Evolutionary conservation across 2,888 invertebrate species (phyloP).

Genomic region (Drosophila differens): DNA sequence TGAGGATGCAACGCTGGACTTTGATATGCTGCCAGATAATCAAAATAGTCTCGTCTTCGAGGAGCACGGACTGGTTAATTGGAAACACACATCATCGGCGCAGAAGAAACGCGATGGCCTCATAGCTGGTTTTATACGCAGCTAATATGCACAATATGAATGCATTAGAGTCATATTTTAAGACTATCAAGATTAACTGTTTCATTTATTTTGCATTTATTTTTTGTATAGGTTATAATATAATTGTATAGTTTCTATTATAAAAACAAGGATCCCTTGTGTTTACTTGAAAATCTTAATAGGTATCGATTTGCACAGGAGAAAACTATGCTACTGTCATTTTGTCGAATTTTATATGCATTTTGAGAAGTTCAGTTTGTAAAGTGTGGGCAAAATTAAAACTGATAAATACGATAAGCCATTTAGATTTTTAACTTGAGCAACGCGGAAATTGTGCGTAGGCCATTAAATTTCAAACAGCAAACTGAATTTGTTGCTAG

Average conservation of each 20-base stretch:
- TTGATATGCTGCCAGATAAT: slow-evolving; percentile 35
- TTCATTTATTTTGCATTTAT: background rate
- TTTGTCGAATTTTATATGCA: background rate
- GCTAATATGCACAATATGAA: background rate
- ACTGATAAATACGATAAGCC: background rate
- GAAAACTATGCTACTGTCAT: background rate
- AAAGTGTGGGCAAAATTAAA: background rate
- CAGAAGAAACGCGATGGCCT: slow-evolving; percentile 50
- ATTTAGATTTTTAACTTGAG: background rate
- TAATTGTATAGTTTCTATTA: background rate
- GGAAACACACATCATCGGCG: slow-evolving; percentile 40
- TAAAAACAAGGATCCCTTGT: background rate
- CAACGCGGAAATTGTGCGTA: background rate
- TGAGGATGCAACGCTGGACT: slow-evolving; percentile 41
- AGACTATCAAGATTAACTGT: background rate
- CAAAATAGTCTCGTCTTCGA: slow-evolving; percentile 25
- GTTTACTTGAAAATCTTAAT: background rate
- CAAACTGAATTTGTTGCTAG: background rate
- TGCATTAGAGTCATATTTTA: background rate
- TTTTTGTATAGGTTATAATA: background rate
- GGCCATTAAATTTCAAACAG: background rate
- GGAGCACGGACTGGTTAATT: slow-evolving; percentile 41
- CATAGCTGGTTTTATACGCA: slow-evolving; percentile 35
- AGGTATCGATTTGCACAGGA: background rate
- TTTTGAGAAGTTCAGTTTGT: background rate